These are phyloP conservation scores for Takifugu ocellatus DNA, from an alignment of 2,797 vertebrate species.

Conservation along the genomic window DNA sequence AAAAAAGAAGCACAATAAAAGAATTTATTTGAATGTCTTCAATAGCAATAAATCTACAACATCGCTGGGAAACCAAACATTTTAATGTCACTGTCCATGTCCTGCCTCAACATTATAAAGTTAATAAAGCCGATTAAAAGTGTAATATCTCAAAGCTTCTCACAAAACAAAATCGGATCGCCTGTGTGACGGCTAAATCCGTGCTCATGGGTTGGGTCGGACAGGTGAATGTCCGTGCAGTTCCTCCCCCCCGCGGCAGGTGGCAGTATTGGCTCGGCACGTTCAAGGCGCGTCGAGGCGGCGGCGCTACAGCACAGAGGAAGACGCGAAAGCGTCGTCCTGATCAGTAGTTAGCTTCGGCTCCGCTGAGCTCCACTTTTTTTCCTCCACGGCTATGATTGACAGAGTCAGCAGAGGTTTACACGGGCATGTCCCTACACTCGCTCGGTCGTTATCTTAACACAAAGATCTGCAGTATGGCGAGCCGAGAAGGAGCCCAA, in stretches of 20 bases:
- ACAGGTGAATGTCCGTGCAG: too few species aligned
- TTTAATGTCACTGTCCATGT: too few species aligned
- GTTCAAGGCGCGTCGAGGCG: conserved; percentile 24
- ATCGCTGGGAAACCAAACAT: too few species aligned
- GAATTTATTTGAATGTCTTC: too few species aligned
- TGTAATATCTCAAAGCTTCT: too few species aligned
- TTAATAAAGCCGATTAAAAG: too few species aligned
- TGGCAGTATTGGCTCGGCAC: conserved; percentile 1
- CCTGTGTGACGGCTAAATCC: too few species aligned
- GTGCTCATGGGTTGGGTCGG: too few species aligned
- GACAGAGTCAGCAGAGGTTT: conserved; percentile 67
- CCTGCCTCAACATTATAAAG: too few species aligned
- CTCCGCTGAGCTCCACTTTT: conserved; percentile 19
- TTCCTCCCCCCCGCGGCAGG: conserved; percentile 13
- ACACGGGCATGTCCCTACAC: conserved; percentile 62
- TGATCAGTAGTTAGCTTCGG: conserved; percentile 35
- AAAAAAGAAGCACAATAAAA: too few species aligned
- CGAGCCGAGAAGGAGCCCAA: conserved; percentile 54
- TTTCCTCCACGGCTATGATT: conserved; percentile 54
- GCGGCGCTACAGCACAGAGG: conserved; percentile 16
- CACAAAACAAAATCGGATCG: too few species aligned
- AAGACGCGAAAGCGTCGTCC: conserved; percentile 39
- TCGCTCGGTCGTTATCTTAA: conserved; percentile 47
- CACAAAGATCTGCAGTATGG: conserved; percentile 71
- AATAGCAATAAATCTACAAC: too few species aligned